These are phyloP conservation scores for Drosophila nigritarsus DNA, from an alignment of 2,888 invertebrate species.

Conservation along the genomic window DNA sequence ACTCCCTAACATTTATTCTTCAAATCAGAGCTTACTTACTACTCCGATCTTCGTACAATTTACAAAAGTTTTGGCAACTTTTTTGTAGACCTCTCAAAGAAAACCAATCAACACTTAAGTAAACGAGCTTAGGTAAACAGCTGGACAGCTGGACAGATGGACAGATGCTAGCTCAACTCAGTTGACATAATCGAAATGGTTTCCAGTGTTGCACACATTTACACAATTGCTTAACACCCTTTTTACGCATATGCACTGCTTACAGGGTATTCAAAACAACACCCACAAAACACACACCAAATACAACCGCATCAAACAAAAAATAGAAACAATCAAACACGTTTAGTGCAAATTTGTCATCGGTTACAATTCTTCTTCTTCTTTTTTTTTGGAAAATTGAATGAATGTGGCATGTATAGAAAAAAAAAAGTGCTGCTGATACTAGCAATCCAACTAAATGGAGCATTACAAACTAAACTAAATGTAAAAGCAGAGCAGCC, in stretches of 20 bases:
- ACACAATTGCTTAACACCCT: not conserved
- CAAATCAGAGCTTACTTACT: too few species aligned
- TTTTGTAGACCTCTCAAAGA: not conserved
- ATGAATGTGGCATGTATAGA: conserved; percentile 2
- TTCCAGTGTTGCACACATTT: not conserved
- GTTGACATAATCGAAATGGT: not conserved
- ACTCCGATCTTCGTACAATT: not conserved
- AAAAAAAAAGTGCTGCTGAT: conserved; percentile 3
- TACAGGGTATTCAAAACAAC: conserved; percentile 37
- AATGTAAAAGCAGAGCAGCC: conserved; percentile 66
- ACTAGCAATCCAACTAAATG: conserved; percentile 59
- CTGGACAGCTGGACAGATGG: not conserved
- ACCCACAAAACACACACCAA: conserved; percentile 35
- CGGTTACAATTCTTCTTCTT: conserved; percentile 30
- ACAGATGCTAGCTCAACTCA: not conserved
- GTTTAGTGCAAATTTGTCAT: conserved; percentile 75
- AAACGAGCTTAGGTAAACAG: not conserved
- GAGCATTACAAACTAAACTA: conserved; percentile 74
- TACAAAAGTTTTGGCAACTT: not conserved
- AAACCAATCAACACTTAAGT: not conserved
- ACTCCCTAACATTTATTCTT: not conserved
- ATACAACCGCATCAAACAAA: not conserved
- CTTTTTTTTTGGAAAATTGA: conserved; percentile 1
- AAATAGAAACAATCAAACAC: conserved; percentile 69
- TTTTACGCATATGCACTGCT: not conserved